Evolutionary conservation across 37 sponge, comb jelly and placozoan genomes (phyloP).

Genomic region (Spongilla lacustris): DNA sequence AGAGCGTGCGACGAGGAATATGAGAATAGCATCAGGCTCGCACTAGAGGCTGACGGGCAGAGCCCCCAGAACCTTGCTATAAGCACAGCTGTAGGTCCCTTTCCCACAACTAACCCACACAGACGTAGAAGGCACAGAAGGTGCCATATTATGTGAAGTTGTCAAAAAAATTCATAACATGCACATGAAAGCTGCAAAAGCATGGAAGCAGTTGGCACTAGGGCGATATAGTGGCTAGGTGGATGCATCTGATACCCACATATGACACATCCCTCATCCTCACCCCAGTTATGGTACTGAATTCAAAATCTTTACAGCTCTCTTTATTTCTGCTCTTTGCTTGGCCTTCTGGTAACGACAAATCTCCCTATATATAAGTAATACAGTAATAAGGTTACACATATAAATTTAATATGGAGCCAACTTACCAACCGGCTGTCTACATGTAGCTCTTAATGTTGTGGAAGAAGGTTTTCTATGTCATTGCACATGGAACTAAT

Average conservation of each 20-base stretch:
- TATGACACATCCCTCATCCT: no score
- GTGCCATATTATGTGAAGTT: background rate
- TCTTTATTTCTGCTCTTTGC: slow-evolving; percentile 52
- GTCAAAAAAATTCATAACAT: background rate
- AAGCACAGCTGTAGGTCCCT: no score
- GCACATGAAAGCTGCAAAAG: background rate
- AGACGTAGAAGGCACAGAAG: no score
- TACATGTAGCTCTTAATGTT: no score
- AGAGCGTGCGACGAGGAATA: slow-evolving; percentile 54
- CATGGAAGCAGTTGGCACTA: background rate
- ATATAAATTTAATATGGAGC: background rate
- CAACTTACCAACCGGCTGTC: slow-evolving; percentile 73
- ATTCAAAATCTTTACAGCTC: slow-evolving; percentile 25
- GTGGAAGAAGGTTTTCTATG: no score
- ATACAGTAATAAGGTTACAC: background rate
- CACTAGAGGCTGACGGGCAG: background rate
- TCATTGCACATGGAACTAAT: no score
- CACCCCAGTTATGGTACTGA: background rate
- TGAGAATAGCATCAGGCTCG: slow-evolving; percentile 45
- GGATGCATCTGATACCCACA: no score
- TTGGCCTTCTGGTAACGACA: slow-evolving; percentile 48
- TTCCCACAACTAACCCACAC: no score
- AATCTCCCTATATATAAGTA: no score
- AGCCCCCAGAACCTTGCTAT: no score
- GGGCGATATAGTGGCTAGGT: no score